Percentiles rank a stretch among this genome's conserved stretches.
Conservation (phyloP, 2,888 invertebrate genomes). For the Megalurothrips usitatus region DNA sequence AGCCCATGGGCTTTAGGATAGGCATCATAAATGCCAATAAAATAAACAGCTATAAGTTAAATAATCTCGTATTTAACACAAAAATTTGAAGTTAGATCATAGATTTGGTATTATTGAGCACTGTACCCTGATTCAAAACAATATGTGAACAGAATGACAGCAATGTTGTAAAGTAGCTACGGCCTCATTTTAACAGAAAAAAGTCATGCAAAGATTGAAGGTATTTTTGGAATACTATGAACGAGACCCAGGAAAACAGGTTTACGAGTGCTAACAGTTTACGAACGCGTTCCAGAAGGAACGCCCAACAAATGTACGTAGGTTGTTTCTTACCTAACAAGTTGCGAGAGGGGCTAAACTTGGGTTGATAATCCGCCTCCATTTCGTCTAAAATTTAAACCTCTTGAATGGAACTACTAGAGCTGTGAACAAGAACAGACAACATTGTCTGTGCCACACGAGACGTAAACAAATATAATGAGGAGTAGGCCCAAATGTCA, state of each 20-base stretch:
- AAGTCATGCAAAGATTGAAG: background rate
- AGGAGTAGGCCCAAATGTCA: constrained; percentile 4
- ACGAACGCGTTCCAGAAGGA: background rate
- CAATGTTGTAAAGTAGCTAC: background rate
- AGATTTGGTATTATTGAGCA: background rate
- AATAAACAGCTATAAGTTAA: background rate
- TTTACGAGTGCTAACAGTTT: background rate
- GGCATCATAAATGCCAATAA: background rate
- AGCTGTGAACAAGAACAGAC: background rate
- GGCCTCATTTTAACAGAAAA: background rate
- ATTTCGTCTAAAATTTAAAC: constrained; percentile 30
- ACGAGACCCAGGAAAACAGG: too few relatives aligned
- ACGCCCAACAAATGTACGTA: constrained; percentile 28
- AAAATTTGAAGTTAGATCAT: background rate
- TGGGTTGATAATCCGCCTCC: constrained; percentile 38
- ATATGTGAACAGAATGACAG: background rate
- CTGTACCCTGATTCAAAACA: background rate
- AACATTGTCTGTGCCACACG: background rate
- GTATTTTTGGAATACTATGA: background rate
- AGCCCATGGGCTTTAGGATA: background rate
- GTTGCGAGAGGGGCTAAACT: constrained; percentile 36
- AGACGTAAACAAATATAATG: background rate
- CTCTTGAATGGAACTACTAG: background rate
- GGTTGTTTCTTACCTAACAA: constrained; percentile 37
- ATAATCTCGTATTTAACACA: background rate